Percentiles rank a stretch among this genome's conserved stretches.
phyloP scores from a whole-genome alignment of 2,113 vertebrate species.

The Cygnus atratus region DNA sequence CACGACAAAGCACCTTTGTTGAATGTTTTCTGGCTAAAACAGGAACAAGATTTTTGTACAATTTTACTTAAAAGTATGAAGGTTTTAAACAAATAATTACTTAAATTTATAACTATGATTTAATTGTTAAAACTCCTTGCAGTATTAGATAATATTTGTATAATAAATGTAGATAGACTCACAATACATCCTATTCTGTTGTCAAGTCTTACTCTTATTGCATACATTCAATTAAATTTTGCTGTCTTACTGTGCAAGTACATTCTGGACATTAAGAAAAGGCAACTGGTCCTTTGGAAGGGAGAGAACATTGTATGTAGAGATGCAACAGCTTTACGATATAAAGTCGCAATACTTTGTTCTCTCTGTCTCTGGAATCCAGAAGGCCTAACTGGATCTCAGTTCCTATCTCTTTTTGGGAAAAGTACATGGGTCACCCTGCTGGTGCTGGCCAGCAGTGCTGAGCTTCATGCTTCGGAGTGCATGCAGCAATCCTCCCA shows the following conservation, averaged over 20 bases:
- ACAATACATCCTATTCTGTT: background rate
- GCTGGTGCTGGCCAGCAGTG: background rate
- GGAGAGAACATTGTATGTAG: background rate
- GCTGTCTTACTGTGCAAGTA: background rate
- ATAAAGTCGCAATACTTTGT: background rate
- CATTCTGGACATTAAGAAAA: background rate
- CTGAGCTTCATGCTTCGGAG: background rate
- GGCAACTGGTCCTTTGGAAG: background rate
- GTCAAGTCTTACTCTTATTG: background rate
- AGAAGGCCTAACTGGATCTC: background rate
- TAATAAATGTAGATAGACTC: background rate
- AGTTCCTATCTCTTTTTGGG: background rate
- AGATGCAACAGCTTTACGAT: background rate
- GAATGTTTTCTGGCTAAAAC: background rate
- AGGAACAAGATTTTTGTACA: background rate
- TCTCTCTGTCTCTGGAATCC: background rate
- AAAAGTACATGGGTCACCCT: background rate
- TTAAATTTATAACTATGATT: background rate
- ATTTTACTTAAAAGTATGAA: background rate
- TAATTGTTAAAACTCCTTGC: background rate
- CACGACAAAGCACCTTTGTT: background rate
- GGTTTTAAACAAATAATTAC: background rate
- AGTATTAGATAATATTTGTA: background rate
- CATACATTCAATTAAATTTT: background rate
- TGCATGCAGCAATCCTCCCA: background rate